These are phyloP conservation scores for Pristionchus entomophagus DNA, from an alignment of 2,888 invertebrate genomes.

Conservation along the genomic window DNA sequence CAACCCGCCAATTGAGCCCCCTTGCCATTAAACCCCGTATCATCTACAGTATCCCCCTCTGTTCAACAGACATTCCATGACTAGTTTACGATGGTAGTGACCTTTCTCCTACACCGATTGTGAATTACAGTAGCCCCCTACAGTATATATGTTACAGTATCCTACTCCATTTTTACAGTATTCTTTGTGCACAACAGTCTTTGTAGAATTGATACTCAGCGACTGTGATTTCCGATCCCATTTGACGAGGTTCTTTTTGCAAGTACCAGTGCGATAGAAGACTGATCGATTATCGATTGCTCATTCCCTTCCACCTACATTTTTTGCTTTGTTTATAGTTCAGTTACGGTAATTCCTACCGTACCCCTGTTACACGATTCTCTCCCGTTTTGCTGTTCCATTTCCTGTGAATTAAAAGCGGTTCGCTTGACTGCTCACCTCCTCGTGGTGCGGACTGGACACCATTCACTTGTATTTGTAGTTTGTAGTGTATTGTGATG, in stretches of 20 bases:
- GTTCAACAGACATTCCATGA: slow-evolving; percentile 12
- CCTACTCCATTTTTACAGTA: neutral
- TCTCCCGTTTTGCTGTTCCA: too few species aligned
- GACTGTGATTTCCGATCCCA: neutral
- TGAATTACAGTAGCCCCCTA: neutral
- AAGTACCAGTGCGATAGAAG: slow-evolving; percentile 20
- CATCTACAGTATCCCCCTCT: neutral
- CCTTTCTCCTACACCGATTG: neutral
- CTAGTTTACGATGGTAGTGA: slow-evolving; percentile 30
- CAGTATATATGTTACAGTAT: neutral
- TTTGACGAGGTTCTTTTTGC: neutral
- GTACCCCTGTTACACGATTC: too few species aligned
- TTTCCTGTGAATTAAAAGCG: too few species aligned
- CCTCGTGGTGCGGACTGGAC: too few species aligned
- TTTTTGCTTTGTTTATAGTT: too few species aligned
- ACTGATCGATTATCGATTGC: neutral
- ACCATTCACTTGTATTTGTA: too few species aligned
- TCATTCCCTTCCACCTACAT: too few species aligned
- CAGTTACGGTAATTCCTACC: too few species aligned
- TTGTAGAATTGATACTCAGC: slow-evolving; percentile 23
- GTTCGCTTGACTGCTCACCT: too few species aligned
- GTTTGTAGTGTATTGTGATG: too few species aligned
- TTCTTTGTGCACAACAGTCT: neutral
- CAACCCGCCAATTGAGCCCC: neutral
- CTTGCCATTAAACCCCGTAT: neutral